Percentiles rank a stretch among this genome's conserved stretches.
Conservation (phyloP, 2,888 invertebrate species). For the Tetheella fluctuosa region DNA sequence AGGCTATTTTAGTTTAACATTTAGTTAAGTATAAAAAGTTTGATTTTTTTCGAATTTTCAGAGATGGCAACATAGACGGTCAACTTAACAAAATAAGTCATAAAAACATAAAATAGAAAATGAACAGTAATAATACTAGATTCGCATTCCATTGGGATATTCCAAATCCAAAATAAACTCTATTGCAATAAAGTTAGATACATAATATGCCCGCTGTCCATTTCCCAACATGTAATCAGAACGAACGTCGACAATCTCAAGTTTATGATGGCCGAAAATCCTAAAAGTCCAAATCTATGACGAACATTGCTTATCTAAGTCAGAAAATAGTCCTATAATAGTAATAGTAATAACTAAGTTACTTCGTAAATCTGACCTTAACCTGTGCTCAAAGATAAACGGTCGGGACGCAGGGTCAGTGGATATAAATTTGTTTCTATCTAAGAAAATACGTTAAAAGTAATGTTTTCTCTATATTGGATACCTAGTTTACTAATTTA, state of each 20-base stretch:
- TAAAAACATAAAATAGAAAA: too few relatives aligned
- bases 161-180: too few relatives aligned
- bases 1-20: too few relatives aligned
- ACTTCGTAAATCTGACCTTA: conserved; percentile 5
- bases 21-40: too few relatives aligned
- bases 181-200: too few relatives aligned
- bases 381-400: neutral
- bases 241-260: neutral
- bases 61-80: too few relatives aligned
- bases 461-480: neutral
- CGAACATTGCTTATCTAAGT: neutral
- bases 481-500: neutral
- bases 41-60: too few relatives aligned
- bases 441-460: conserved; percentile 8
- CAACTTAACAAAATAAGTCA: too few relatives aligned
- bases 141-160: too few relatives aligned
- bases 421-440: conserved; percentile 5
- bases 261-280: neutral
- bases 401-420: neutral
- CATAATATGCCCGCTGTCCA: too few relatives aligned
- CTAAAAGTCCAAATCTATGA: neutral
- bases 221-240: neutral
- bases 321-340: neutral
- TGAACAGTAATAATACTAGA: too few relatives aligned
- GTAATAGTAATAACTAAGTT: too few relatives aligned